Evolutionary conservation across 2,113 vertebrate species (phyloP), one percentile per base, ranked within the genome.

Genomic region (Ranitomeya variabilis): DNA sequence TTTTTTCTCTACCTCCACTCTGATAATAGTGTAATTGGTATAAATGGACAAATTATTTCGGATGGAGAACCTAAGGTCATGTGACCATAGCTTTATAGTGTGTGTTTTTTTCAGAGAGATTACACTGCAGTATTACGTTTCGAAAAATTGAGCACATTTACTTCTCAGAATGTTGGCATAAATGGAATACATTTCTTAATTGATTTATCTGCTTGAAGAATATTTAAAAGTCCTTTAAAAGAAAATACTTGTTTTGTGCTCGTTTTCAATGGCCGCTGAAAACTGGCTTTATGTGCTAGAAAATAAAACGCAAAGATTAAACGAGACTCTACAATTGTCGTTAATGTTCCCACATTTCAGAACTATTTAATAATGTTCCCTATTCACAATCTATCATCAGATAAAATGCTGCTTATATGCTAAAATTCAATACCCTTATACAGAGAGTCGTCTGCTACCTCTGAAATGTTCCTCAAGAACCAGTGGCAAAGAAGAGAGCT

Each of bases 81-180:
- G 37, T 45, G 37, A 45, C 37, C 37, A 1, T 45, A 45, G 37
- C 37, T 5, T 3, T 45, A 45, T 45, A 45, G 37, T 45, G 37
- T 37, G 4, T 4, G 62, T 66, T 21, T 6, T 66, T 66, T n/a
- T n/a, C 21, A 66, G 6, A 66, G 62, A 3, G 21, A n/a, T 21
- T 67, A 12, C 66, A 67, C 3, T 10, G 66, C 4, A 7, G 64
- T 37, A 83, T 18, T 0, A 26, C 54, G 81, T 67, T 82, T 83
- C 45, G 23, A 21, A 54, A 84, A 84, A 84, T 71, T 64, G 59
- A 21, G 6, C 82, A 71, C 64, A 71, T 54, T 84, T 71, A 26
- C 31, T 10, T 54, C 45, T 16, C 45, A 31, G 23, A 80, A 60
- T 80, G 57, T 19, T 19, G 37, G 59, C 21, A 62, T 69, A 64